Base-by-base conservation (phyloP, 2,113 vertebrate species). In the Nibea albiflora region DNA sequence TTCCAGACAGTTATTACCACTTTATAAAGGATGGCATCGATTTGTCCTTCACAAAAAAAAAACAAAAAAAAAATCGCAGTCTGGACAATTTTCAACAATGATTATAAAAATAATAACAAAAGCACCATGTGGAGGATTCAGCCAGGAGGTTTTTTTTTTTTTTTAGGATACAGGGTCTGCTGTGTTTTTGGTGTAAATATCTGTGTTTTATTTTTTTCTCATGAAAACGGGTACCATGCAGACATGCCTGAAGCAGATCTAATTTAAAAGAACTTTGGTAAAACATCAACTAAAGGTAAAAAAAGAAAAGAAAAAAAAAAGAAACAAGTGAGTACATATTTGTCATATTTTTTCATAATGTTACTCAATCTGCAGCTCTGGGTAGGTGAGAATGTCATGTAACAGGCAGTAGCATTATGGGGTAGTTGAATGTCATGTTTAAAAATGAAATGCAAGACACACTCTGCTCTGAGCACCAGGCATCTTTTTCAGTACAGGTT, bases 161-260 rank as follows among this genome's bases (percentile, higher is more conserved):
- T 71, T 70, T 66, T 54, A 42, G 22, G 16, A 57, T 19, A 52
- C 49, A 50, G 47, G 54, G 31, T 89, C 80, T 81, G 78, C 84
- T 84, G 85, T 80, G 66, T 80, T 68, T 68, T 31, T 54, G 42
- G 46, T 91, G 90, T 93, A 89, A 88, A 92, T 93, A 90, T 83
- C 39, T 78, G 68, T 53, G 12, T 39, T 60, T 70, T 64, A 44
- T 50, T 61, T 66, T 61, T 66, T 16, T 11, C 67, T 85, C 65
- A 73, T 73, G 20, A 57, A 87, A 88, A 85, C 54, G 72, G 90
- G 73, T 87, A 89, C 56, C 42, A 65, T 1, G n/a, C 82, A 90
- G 71, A 89, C 76, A 49, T 35, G 67, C 58, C 78, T 78, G 84
- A 79, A 28, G 73, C 17, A 46, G 67, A 57, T 58, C 60, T 60